These are phyloP conservation scores for Alethe castanea DNA, from an alignment of 2,113 vertebrate genomes.

Conservation along the genomic window DNA sequence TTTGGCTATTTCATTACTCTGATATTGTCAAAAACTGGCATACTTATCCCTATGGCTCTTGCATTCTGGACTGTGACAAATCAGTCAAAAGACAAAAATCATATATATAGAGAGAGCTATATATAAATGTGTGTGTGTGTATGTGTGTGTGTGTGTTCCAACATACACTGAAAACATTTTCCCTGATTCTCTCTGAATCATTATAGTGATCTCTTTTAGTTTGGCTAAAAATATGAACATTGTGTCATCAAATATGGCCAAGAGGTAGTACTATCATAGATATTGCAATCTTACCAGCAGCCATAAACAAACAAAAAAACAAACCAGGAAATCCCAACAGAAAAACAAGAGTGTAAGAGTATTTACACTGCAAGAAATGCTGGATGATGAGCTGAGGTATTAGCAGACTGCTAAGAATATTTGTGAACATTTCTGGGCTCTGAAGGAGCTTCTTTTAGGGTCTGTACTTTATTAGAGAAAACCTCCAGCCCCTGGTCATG, in stretches of 20 bases:
- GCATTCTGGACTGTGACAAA: not conserved
- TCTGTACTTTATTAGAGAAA: not conserved
- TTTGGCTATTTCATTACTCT: slow-evolving; percentile 14
- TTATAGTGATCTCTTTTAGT: not conserved
- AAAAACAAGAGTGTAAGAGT: not conserved
- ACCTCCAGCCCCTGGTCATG: not conserved
- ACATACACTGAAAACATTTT: not conserved
- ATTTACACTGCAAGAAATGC: not conserved
- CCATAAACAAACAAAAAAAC: not conserved
- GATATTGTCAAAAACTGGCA: not conserved
- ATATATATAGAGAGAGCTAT: not conserved
- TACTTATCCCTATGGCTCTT: not conserved
- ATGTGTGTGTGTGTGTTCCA: not conserved
- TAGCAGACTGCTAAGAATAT: not conserved
- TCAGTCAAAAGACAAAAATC: not conserved
- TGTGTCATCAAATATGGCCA: not conserved
- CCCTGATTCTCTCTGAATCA: not conserved
- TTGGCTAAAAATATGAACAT: not conserved
- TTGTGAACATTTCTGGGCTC: not conserved
- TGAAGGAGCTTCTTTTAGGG: not conserved
- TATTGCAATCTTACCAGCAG: not conserved
- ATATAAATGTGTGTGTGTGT: not conserved
- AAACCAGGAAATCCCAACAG: not conserved
- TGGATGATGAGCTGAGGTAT: not conserved
- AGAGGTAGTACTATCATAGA: not conserved